Base-by-base conservation (phyloP, 2,888 invertebrate species). In the Xylota segnis region DNA sequence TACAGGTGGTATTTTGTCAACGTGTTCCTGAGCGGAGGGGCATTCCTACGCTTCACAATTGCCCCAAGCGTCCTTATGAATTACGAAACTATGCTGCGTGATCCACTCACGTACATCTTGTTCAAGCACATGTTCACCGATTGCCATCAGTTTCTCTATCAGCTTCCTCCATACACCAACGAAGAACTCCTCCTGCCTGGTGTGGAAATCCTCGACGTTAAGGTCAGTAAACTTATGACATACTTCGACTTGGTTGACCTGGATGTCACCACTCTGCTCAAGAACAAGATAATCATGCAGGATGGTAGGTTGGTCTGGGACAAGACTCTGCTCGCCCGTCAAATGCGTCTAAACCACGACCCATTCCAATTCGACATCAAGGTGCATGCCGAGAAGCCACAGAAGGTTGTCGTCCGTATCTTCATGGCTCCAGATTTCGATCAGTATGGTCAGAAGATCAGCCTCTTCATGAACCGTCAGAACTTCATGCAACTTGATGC, bases 401-500 rank as follows among this genome's bases (percentile, higher is more conserved):
- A 92, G 5, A 94, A 94, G 89, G 94, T 94, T 87, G 94, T 95
- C 12, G 94, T 96, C 2, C 94, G 95, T 83, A 91, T 95, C 5
- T 96, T 94, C 93, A 91, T 96, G 87, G 96, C 95, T 90, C 96
- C 96, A 1, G 95, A 95, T 91, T 93, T 93, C 89, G 95, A 96
- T 89, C 90, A 94, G 81, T 89, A 93, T 63, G 94, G 94, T 59
- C 93, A 93, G 47, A 90, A 93, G 27, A 93, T 95, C 59, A 94
- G 94, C 88, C 92, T 95, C 88, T 94, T 94, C 87, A 90, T 90
- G 10, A 94, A 94, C 92, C 94, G 95, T 54, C 89, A 94, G 34
- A 94, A 94, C 92, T 95, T 95, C 89, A 93, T 95, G 32, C 94
- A 95, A 90, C 90, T 96, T 40, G 95, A 95, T 89, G 92, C 93